phyloP scores from a whole-genome alignment of 2,797 vertebrate genomes.

The Phoxinus dragarum region DNA sequence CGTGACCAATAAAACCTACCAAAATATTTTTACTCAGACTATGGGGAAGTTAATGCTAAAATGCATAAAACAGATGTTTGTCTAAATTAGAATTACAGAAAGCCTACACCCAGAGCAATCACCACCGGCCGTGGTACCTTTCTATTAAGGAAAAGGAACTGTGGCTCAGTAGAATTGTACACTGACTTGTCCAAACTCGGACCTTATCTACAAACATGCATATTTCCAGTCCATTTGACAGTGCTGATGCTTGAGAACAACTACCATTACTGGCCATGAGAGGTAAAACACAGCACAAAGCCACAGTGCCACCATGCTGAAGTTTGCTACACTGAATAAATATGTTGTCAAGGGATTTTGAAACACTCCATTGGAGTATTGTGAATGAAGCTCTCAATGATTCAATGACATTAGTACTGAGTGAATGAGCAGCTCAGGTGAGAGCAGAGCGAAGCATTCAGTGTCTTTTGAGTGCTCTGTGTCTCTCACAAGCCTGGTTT shows the following conservation, averaged over 20 bases:
- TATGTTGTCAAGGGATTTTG: not conserved
- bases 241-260: slow-evolving; percentile 49
- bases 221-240: slow-evolving; percentile 62
- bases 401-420: not conserved
- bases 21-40: not conserved
- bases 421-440: not conserved
- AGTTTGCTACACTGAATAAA: not conserved
- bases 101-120: slow-evolving; percentile 3
- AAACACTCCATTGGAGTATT: slow-evolving; percentile 9
- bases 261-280: slow-evolving; percentile 29
- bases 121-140: slow-evolving; percentile 3
- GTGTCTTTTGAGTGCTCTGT: not conserved
- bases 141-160: slow-evolving; percentile 49
- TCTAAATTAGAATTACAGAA: slow-evolving; percentile 23
- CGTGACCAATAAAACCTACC: not conserved
- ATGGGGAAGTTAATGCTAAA: not conserved
- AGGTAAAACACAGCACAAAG: slow-evolving; percentile 29
- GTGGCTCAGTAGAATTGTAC: slow-evolving; percentile 49
- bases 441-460: not conserved
- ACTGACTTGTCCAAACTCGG: slow-evolving; percentile 48
- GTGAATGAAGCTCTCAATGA: slow-evolving; percentile 5
- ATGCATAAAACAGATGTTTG: slow-evolving; percentile 7
- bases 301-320: slow-evolving; percentile 16
- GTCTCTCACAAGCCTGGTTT: not conserved
- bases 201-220: slow-evolving; percentile 57